These are phyloP conservation scores for Lipophrys pholis DNA, from an alignment of 2,113 vertebrate genomes.

Conservation along the genomic window DNA sequence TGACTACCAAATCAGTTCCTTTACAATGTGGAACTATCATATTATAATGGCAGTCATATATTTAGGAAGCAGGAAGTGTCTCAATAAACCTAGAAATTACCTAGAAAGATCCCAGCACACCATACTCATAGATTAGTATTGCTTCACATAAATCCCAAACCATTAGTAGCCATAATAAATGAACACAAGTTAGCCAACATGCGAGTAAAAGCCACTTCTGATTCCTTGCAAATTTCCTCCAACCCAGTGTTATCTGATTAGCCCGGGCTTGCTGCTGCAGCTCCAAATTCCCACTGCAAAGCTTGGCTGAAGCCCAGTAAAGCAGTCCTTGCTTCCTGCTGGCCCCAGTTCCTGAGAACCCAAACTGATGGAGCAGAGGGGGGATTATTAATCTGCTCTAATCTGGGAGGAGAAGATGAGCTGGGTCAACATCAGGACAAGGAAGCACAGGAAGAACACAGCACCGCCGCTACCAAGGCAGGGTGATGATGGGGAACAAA, in stretches of 20 bases:
- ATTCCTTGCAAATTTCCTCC: slow-evolving; percentile 40
- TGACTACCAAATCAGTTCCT: not conserved
- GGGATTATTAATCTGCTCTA: slow-evolving; percentile 76
- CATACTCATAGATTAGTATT: slow-evolving; percentile 59
- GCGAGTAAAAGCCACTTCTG: slow-evolving; percentile 37
- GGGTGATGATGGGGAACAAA: not conserved
- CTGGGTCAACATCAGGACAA: slow-evolving; percentile 59
- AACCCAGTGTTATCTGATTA: slow-evolving; percentile 28
- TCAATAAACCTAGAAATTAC: too few species aligned
- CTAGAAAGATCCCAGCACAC: slow-evolving; percentile 12
- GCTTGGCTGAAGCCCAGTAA: slow-evolving; percentile 25
- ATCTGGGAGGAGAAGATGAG: slow-evolving; percentile 65
- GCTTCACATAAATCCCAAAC: slow-evolving; percentile 29
- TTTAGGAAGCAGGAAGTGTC: too few species aligned
- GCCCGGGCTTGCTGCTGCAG: slow-evolving; percentile 15
- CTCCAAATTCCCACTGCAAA: slow-evolving; percentile 33
- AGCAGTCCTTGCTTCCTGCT: slow-evolving; percentile 34
- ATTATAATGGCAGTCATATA: too few species aligned
- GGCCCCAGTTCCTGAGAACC: slow-evolving; percentile 38
- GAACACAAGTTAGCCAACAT: slow-evolving; percentile 37
- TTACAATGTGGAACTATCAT: not conserved
- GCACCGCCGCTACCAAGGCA: not conserved
- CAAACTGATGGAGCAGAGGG: slow-evolving; percentile 57
- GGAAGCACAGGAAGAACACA: slow-evolving; percentile 11
- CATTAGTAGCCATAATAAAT: slow-evolving; percentile 22